Conservation (phyloP, 64 coral and sea anemone species). For the Montipora capricornis region DNA sequence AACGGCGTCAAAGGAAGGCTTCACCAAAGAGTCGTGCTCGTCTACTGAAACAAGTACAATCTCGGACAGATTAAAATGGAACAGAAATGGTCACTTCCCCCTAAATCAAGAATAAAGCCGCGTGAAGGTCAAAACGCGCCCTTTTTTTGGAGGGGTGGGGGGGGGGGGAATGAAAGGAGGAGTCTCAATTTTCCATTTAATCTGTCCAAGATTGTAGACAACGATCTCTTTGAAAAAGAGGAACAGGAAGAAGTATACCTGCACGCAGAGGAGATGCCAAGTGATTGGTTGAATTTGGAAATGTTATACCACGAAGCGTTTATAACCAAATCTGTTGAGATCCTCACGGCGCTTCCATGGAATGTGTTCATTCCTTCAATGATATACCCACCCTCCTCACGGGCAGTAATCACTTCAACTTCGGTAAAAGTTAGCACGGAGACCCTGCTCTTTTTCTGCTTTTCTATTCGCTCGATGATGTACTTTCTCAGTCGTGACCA, state of each 20-base stretch:
- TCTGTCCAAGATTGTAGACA: neutral
- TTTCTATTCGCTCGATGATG: constrained; percentile 21
- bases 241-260: neutral
- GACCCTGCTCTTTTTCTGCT: neutral
- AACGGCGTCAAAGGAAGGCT: too few species aligned
- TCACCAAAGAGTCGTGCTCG: too few species aligned
- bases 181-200: too few species aligned
- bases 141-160: too few species aligned
- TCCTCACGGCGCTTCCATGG: neutral
- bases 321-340: constrained; percentile 27
- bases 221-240: neutral
- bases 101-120: too few species aligned
- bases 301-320: constrained; percentile 82
- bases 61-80: too few species aligned
- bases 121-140: too few species aligned
- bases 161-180: too few species aligned
- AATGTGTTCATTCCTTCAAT: neutral
- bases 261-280: constrained; percentile 1
- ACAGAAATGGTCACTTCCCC: too few species aligned
- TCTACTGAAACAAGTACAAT: too few species aligned
- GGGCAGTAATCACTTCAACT: constrained; percentile 24
- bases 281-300: constrained; percentile 59
- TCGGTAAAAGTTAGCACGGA: constrained; percentile 2
- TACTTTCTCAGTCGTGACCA: constrained; percentile 63
- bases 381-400: neutral